phyloP scores from a whole-genome alignment of 2,797 vertebrate genomes.

The Alauda arvensis region DNA sequence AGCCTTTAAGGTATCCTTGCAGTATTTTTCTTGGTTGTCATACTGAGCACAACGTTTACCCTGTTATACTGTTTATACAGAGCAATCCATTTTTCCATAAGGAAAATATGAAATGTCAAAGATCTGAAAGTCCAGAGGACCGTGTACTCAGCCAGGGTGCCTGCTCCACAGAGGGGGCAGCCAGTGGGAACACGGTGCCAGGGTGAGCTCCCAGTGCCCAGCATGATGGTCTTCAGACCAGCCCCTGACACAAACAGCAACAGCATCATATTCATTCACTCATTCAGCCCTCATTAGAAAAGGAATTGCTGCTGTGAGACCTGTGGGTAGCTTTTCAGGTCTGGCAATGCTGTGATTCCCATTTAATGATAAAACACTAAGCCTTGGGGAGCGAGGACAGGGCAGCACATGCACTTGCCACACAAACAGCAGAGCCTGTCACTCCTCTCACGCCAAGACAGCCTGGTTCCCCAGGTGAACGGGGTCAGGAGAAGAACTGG shows the following conservation, averaged over 20 bases:
- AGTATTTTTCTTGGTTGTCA: conserved; percentile 24
- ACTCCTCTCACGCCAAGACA: not conserved
- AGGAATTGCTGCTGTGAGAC: not conserved
- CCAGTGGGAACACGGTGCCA: not conserved
- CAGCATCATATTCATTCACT: not conserved
- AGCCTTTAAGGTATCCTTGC: conserved; percentile 37
- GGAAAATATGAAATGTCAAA: not conserved
- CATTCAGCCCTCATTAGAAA: not conserved
- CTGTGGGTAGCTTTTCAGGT: not conserved
- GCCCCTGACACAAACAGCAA: rapidly evolving
- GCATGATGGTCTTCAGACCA: rapidly evolving
- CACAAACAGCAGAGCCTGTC: not conserved
- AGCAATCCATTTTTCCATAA: not conserved
- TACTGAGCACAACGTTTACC: not conserved
- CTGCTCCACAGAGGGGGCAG: not conserved
- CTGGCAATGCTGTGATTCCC: not conserved
- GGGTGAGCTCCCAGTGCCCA: not conserved
- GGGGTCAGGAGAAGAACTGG: not conserved
- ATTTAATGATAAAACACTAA: not conserved
- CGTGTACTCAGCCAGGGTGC: not conserved
- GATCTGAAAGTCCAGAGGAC: not conserved
- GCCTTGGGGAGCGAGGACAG: not conserved
- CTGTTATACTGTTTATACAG: not conserved
- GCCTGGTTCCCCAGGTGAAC: not conserved
- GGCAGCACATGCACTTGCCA: not conserved